Conservation (phyloP, 2,888 invertebrate species). For the Eupithecia pulchellata region DNA sequence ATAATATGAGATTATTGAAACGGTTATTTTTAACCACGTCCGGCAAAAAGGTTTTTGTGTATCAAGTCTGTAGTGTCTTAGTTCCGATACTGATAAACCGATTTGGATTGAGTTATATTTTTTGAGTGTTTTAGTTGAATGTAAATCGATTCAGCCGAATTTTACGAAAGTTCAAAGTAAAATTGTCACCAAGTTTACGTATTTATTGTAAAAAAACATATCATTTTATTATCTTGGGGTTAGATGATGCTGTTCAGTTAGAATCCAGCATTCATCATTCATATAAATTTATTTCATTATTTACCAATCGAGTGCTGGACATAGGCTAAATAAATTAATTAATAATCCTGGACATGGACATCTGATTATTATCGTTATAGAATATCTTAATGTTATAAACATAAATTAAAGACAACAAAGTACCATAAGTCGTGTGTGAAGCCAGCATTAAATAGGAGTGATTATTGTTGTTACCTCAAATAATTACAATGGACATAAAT, state of each 20-base stretch:
- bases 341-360: too few relatives aligned
- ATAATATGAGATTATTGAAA: neutral
- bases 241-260: too few relatives aligned
- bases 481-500: conserved; percentile 57
- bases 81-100: neutral
- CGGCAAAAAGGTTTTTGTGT: neutral
- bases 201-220: neutral
- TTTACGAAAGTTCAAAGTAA: neutral
- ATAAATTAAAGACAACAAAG: neutral
- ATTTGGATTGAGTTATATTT: neutral
- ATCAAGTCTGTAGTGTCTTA: neutral
- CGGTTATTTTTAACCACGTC: neutral
- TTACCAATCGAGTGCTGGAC: neutral
- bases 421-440: conserved; percentile 16
- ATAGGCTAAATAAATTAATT: too few relatives aligned
- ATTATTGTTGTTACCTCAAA: conserved; percentile 49
- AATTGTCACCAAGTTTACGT: neutral
- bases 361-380: neutral
- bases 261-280: too few relatives aligned
- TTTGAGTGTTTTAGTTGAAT: neutral
- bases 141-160: neutral
- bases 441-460: conserved; percentile 31
- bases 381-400: neutral
- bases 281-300: too few relatives aligned
- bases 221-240: too few relatives aligned